Evolutionary conservation across 1,140 invertebrate genomes (phyloP), one percentile per base, ranked within the genome.

Genomic region (Ruditapes philippinarum): DNA sequence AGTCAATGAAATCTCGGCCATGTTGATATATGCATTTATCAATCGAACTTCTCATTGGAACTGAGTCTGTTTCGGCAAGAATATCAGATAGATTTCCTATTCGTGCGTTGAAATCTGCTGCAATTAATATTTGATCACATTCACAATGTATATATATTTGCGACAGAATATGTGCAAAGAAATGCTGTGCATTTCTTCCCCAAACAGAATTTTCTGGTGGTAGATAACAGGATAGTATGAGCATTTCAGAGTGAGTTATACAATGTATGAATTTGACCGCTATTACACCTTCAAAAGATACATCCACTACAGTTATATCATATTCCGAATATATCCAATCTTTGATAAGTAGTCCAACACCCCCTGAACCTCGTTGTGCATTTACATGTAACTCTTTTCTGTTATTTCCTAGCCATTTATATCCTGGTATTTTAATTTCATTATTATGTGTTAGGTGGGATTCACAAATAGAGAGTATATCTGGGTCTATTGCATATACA

Each of bases 1-100:
- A 68, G 42, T 62, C 45, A 85, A 42, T 62, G 11, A 62, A 62
- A 7, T 62, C 9, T 7, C 57, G 60, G n/a, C 68, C 62, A 85
- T 85, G 82, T 57, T 85, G 82, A 51, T 85, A 73, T 12, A 73
- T 19, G 17, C 12, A 45, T 7, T 19, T 74, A 49, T 85, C 82
- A 25, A 85, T 45, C 7, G 45, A 5, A 17, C 7, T 22, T 51
- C 82, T 12, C 33, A 3, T n/a, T 19, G 19, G 65, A 7, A 73
- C 9, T 22, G 12, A 68, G 25, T 78, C 74, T n/a, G n/a, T n/a
- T n/a, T n/a, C 74, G 19, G 38, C 12, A 22, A 62, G 57, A 12
- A 62, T 7, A 28, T 62, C 57, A 22, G 28, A 62, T 12, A 78
- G 14, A 14, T 4, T 22, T 7, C 74, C 74, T 38, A 78, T 78